Evolutionary conservation across 2,113 vertebrate genomes (phyloP), one percentile per base, ranked within the genome.

Genomic region (Equus przewalskii): DNA sequence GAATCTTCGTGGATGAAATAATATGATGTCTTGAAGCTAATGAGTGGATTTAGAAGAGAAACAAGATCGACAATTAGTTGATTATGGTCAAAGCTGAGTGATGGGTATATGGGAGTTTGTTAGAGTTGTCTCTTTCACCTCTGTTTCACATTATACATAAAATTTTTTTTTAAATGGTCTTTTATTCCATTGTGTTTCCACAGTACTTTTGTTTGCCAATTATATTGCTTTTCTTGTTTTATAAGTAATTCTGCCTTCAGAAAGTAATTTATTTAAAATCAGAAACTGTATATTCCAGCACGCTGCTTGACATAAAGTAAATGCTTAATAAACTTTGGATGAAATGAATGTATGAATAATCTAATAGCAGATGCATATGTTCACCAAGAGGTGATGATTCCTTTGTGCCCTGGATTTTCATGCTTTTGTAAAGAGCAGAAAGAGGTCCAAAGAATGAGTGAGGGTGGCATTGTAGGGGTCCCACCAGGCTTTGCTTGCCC

Each of bases 1-100:
- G 83, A 67, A 73, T 91, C 80, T 90, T 60, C 96, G 36, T 44
- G 41, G 60, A 76, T 76, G 62, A 98, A 89, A 78, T 82, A 94
- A 89, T 88, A 4, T 83, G 41, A 54, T 75, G 11, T 83, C 67
- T 90, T 91, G 41, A 89, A 91, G 72, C 70, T 30, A 82, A 64
- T 81, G 28, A 80, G 30, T 85, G 26, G 1, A 41, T 96, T 80
- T 83, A 78, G n/a, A 87, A 89, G 83, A 94, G 73, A 79, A 96
- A 76, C 30, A 62, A 88, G 67, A 41, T 22, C 95, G 88, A 22
- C 51, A 54, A 12, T 70, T 54, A 56, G n/a, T 49, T 88, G 64
- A 7, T 54, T 58, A 36, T 92, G 33, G 81, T 36, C 14, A 11
- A 30, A 75, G 72, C 28, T 76, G 36, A 75, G 46, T 44, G n/a